Evolutionary conservation across 2,113 vertebrate genomes (phyloP), one percentile per base, ranked within the genome.

Genomic region (Chaenogobius annularis): DNA sequence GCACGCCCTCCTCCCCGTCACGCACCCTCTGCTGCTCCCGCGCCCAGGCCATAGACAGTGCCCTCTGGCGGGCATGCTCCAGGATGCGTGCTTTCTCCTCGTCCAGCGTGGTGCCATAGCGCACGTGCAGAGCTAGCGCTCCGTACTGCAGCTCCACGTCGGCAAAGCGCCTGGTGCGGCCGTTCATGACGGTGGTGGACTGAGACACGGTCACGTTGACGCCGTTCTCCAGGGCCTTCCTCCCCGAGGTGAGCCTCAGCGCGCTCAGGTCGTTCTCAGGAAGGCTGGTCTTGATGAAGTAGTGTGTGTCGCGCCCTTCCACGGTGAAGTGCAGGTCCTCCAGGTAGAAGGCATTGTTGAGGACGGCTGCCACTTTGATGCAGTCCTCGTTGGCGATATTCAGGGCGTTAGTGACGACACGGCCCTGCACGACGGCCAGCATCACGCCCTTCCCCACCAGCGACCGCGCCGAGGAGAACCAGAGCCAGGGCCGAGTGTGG

Each of bases 361-460:
- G 90, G 73, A 99, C 95, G 0, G 96, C 95, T 0, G 98, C 97
- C 87, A 99, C 97, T 91, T 99, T 99, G 86, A 99, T 98, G 93
- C 98, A 99, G 94, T 99, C 98, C 89, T 99, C 98, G 8, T 97
- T 99, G 58, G 98, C 98, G 19, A 99, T 96, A 90, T 99, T 99
- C 74, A 98, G 94, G 66, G 95, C 95, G 0, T 97, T 98, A 85
- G 98, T 99, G 78, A 96, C 94, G 84, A 99, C 97, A 66, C 95
- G 96, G 71, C 97, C 96, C 82, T 96, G 96, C 88, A 94, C 95
- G 75, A 99, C 95, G 1, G 98, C 97, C 0, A 99, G 93, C 98
- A 99, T 98, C 69, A 99, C 97, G 14, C 97, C 97, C 83, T 98
- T 98, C 66, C 98, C 97, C 1, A 99, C 95, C 52, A 99, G 93